Evolutionary conservation across 2,888 invertebrate species (phyloP), one percentile per base, ranked within the genome.

Genomic region (Agonopterix alstromeriana): DNA sequence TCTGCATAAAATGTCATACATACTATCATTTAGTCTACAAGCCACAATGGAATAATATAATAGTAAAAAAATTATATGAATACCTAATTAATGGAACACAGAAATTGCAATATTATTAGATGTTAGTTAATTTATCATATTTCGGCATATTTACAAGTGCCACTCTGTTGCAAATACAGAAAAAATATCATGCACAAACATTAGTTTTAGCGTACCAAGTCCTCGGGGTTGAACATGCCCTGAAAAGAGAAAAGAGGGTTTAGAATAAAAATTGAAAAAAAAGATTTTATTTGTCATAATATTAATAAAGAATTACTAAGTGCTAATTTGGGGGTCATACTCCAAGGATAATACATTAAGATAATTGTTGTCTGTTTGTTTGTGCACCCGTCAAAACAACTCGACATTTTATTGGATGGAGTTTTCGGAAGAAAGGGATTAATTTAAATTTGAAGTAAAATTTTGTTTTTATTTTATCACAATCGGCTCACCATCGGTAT

Each of bases 141-240:
- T 36, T 17, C 38, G 48, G 48, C 46, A 52, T 83, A 82, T 85
- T 62, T 82, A 84, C 84, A 83, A 54, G 68, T 75, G 76, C 77
- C 77, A 55, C 56, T 67, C 58, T 64, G 65, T 53, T 51, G 50
- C 61, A 63, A 65, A 57, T 52, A 62, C 68, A 70, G 72, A 42
- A 77, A 70, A 61, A 63, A 67, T 58, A 70, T 69, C 87, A 87
- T 88, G 87, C 87, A 81, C 68, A 74, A 65, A 66, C 53, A 62
- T 12, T 55, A 60, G 27, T 27, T 67, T 83, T 84, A 79, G 81
- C 83, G 87, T 82, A 93, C 91, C 83, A 95, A 90, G 81, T 96
- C 96, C 48, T 96, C 96, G 27, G 95, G 94, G 78, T 94, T 94
- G 90, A 96, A 96, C 95, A 96, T 95, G 65, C 96, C 95, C 94